phyloP scores from a whole-genome alignment of 2,113 vertebrate genomes.

The Perca flavescens region DNA sequence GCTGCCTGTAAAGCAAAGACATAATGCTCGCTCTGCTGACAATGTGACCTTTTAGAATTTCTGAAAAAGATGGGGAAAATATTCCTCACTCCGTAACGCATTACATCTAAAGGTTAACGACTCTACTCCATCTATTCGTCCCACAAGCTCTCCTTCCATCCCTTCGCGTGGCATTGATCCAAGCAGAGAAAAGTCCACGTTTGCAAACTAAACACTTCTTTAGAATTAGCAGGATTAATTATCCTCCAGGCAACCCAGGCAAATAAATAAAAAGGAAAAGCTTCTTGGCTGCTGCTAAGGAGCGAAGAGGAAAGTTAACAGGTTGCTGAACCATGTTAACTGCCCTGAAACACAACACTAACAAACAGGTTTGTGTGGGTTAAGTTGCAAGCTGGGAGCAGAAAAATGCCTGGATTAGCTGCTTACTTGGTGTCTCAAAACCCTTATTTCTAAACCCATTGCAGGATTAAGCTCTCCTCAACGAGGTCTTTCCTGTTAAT shows the following conservation, averaged over 20 bases:
- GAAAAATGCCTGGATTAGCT: conserved; percentile 43
- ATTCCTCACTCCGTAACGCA: conserved; percentile 41
- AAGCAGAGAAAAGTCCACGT: conserved; percentile 4
- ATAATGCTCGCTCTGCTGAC: conserved; percentile 41
- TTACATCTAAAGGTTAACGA: conserved; percentile 74
- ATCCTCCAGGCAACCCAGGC: conserved; percentile 25
- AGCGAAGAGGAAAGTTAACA: conserved; percentile 30
- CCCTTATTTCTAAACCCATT: conserved; percentile 28
- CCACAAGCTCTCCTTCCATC: conserved; percentile 7
- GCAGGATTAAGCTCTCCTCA: conserved; percentile 11
- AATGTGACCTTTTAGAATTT: conserved; percentile 64
- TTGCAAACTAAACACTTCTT: conserved; percentile 37
- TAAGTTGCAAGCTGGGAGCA: conserved; percentile 45
- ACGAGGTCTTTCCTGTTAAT: conserved; percentile 37
- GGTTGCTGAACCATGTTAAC: conserved; percentile 47
- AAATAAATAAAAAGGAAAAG: conserved; percentile 43
- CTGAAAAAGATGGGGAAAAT: conserved; percentile 37
- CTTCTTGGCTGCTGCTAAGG: conserved; percentile 16
- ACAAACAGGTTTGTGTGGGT: conserved; percentile 34
- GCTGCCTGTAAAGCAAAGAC: conserved; percentile 36
- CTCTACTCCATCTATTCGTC: conserved; percentile 34
- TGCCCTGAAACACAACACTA: conserved; percentile 30
- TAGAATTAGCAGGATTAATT: conserved; percentile 56
- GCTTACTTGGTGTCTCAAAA: conserved; percentile 11
- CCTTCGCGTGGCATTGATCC: not conserved